These are phyloP conservation scores for Camponotus fellah DNA, from an alignment of 2,888 invertebrate species.

Conservation along the genomic window DNA sequence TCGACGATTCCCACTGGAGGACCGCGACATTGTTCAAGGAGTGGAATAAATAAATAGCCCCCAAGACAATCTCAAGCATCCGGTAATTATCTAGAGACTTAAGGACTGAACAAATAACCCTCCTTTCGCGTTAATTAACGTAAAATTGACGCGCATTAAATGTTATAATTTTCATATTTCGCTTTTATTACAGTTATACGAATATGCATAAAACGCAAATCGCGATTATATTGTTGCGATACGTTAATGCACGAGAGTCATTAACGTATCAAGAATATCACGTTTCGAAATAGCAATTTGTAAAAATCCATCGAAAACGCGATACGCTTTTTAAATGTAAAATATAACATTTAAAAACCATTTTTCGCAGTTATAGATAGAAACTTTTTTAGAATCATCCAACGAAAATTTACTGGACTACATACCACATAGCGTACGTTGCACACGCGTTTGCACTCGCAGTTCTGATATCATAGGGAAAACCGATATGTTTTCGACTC, in stretches of 20 bases:
- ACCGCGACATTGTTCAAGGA: conserved; percentile 69
- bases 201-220: background rate
- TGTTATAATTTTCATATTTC: conserved; percentile 43
- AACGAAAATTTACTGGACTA: conserved; percentile 27
- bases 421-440: conserved; percentile 36
- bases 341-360: conserved; percentile 15
- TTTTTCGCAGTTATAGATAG: conserved; percentile 28
- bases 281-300: conserved; percentile 2
- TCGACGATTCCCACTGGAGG: conserved; percentile 66
- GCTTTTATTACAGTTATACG: background rate
- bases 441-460: conserved; percentile 32
- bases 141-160: conserved; percentile 31
- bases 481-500: conserved; percentile 42
- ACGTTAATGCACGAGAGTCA: conserved; percentile 24
- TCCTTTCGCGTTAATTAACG: conserved; percentile 61
- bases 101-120: conserved; percentile 42
- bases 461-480: conserved; percentile 57
- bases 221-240: conserved; percentile 3
- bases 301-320: background rate
- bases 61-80: conserved; percentile 64
- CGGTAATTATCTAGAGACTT: conserved; percentile 54
- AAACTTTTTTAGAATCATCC: conserved; percentile 12
- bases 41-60: conserved; percentile 70
- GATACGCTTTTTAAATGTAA: background rate
- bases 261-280: conserved; percentile 15